Conservation (phyloP, 1,140 invertebrate genomes). For the Vanessa tameamea region DNA sequence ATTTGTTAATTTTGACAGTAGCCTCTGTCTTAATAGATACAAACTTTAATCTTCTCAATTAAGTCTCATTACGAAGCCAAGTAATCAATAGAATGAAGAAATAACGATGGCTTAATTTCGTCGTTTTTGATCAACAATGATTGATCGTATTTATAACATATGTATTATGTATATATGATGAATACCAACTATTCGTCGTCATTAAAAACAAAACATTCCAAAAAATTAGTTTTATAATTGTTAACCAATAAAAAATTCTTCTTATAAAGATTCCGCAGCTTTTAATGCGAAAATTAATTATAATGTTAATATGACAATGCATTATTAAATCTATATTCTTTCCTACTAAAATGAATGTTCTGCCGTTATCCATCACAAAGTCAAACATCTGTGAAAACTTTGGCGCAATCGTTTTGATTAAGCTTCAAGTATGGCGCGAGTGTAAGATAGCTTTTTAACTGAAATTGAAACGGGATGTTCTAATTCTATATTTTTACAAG, state of each 20-base stretch:
- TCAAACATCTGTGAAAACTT: constrained; percentile 32
- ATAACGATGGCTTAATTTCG: no score
- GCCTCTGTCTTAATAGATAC: neutral
- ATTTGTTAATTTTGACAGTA: neutral
- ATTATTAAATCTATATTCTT: neutral
- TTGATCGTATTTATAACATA: no score
- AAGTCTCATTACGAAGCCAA: neutral
- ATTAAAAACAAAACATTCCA: no score
- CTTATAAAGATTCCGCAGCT: no score
- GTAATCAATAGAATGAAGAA: no score
- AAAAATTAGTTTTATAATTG: no score
- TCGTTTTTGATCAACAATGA: no score
- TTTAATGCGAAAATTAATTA: no score
- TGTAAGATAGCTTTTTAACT: constrained; percentile 5
- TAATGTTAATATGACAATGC: neutral
- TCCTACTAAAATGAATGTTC: neutral
- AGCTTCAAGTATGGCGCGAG: constrained; percentile 17
- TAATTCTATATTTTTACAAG: constrained; percentile 50
- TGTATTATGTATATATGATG: no score
- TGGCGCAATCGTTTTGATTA: constrained; percentile 23
- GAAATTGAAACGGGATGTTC: constrained; percentile 30
- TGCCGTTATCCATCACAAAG: constrained; percentile 24
- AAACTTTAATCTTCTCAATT: neutral
- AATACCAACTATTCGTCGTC: no score
- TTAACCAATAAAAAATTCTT: no score